phyloP scores from a whole-genome alignment of 2,888 invertebrate genomes.

The Arrhopalites spinosus region DNA sequence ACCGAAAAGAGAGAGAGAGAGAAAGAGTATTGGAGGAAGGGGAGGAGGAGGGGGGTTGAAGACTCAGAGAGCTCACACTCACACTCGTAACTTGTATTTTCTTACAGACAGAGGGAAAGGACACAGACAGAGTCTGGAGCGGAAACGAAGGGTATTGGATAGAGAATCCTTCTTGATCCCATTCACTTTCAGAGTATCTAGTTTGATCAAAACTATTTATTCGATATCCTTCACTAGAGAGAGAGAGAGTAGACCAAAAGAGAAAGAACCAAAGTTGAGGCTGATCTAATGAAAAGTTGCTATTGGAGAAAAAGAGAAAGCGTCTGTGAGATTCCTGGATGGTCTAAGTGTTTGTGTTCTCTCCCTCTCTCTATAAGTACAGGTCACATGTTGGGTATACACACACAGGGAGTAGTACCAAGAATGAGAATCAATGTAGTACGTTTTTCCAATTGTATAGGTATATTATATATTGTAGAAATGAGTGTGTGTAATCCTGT shows the following conservation, averaged over 20 bases:
- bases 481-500: not conserved
- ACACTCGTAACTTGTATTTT: no score
- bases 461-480: not conserved
- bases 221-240: conserved; percentile 40
- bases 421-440: not conserved
- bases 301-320: not conserved
- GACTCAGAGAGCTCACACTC: no score
- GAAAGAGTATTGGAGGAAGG: not conserved
- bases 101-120: no score
- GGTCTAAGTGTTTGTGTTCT: not conserved
- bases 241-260: not conserved
- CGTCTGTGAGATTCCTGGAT: conserved; percentile 4
- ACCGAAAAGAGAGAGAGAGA: not conserved
- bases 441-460: not conserved
- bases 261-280: conserved; percentile 38
- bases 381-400: no score
- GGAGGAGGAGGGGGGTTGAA: not conserved
- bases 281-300: conserved; percentile 50
- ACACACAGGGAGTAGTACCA: not conserved
- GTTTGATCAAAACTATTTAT: conserved; percentile 51
- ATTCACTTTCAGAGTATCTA: conserved; percentile 42
- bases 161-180: conserved; percentile 52
- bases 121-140: not conserved
- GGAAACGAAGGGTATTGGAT: conserved; percentile 17
- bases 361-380: not conserved